Base-by-base conservation (phyloP, 1,140 invertebrate species). In the Zaprionus camerounensis region DNA sequence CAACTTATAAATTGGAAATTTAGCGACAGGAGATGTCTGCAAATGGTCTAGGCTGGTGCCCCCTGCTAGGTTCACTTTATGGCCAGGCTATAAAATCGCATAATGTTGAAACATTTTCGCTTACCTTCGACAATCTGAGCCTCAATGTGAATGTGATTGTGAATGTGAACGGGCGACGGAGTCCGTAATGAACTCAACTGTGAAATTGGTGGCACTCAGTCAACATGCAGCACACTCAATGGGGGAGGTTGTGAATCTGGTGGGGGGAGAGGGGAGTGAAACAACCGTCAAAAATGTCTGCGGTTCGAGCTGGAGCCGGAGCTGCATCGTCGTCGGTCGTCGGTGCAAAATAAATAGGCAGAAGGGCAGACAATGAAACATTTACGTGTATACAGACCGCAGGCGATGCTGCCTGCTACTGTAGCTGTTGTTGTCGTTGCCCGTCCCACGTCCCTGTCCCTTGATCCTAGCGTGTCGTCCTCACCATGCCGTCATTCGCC, bases 171-270 rank as follows among this genome's bases (percentile, higher is more conserved):
- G 80, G 67, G 82, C 34, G 41, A 41, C 20, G 34, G 24, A 22
- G 76, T 58, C 46, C 44, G 46, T 88, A 87, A 90, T 90, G 84
- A 87, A 87, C 85, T 87, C 84, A 67, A 76, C 80, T 77, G 73
- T 68, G 51, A 79, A 65, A 75, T 77, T 63, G 74, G 70, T 61
- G 24, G 28, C 38, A 26, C 63, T 66, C 26, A 65, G 66, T 59
- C 74, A 62, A 71, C 79, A 86, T 68, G 65, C 77, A 74, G 24
- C 55, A 55, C 34, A 36, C 38, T 28, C 44, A 46, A 51, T 11
- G 31, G 31, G 31, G 31, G 31, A 11, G 2, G 0, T 34, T 34
- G 31, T 34, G 2, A 34, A 34, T 26, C 55, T 38, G n/a, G 26
- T 24, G 36, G 15, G 15, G 46, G 4, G 4, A 3, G 24, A 4